Evolutionary conservation across 1,140 invertebrate species (phyloP), one percentile per base, ranked within the genome.

Genomic region (Xylocopa sonorina): DNA sequence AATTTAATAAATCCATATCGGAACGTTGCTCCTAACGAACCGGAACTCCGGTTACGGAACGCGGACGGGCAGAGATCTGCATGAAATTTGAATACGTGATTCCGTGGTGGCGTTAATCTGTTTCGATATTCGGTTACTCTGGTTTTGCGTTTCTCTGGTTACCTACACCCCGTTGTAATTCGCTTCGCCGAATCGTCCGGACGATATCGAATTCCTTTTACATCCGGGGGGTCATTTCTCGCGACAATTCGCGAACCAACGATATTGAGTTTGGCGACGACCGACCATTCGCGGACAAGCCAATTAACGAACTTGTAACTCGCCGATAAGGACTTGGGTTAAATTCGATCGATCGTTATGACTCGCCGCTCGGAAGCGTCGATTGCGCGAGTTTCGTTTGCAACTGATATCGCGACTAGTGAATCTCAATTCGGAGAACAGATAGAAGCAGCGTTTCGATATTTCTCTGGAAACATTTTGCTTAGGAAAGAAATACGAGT

Each of bases 1-100:
- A 64, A 68, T 78, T 71, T 50, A 41, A 68, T 82, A 83, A 74
- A 79, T 83, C 55, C 82, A n/a, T 62, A 43, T 73, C 67, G 67
- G 50, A 66, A 68, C 50, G 57, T 77, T 41, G 51, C n/a, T 58
- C 12, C 51, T 60, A 71, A 82, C 60, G 73, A 82, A 80, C 27
- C 53, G 63, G 43, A 71, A 78, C 21, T 24, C n/a, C 57, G 9
- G 21, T 48, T 34, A 1, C 46, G 38, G n/a, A 58, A 64, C 58
- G 34, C 6, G 18, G 55, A 10, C 71, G 46, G 27, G 0, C 58
- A 32, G 4, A 43, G 24, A 64, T 82, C 68, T 82, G 80, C 67
- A 46, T 46, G 53, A 80, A 41, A 71, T 82, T 51, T 71, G 55
- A 66, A 58, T 66, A 63, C 58, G 43, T 50, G 38, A 62, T 74